Percentiles rank a stretch among this genome's conserved stretches.
Conservation (phyloP, 2,888 invertebrate genomes). For the Lepetodrilus schrolli region DNA sequence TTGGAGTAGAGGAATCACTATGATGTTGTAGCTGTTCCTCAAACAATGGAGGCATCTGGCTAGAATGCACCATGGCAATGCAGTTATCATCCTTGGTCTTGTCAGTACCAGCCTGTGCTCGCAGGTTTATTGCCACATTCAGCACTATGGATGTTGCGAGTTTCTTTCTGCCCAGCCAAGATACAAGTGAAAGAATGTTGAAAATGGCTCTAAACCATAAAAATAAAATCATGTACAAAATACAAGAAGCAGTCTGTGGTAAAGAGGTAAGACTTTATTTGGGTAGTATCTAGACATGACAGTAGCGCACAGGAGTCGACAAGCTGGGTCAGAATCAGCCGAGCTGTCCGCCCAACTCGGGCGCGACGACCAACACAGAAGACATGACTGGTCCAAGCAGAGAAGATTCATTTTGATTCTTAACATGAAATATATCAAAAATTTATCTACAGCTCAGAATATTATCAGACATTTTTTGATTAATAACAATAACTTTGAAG, state of each 20-base stretch:
- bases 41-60: too few relatives aligned
- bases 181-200: too few relatives aligned
- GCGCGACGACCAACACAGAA: background rate
- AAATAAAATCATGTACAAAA: too few relatives aligned
- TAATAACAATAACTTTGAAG: conserved; percentile 4
- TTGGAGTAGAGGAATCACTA: too few relatives aligned
- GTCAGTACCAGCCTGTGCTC: too few relatives aligned
- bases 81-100: too few relatives aligned
- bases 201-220: too few relatives aligned
- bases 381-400: background rate
- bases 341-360: background rate
- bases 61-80: too few relatives aligned
- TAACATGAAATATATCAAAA: background rate
- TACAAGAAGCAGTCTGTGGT: background rate
- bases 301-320: conserved; percentile 1
- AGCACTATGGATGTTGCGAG: too few relatives aligned
- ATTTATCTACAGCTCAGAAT: background rate
- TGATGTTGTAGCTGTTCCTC: too few relatives aligned
- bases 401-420: conserved; percentile 6
- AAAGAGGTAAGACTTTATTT: conserved; percentile 24
- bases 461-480: background rate
- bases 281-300: conserved; percentile 18
- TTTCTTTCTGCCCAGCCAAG: too few relatives aligned
- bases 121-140: too few relatives aligned
- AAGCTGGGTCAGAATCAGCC: background rate